phyloP scores from a whole-genome alignment of 2,113 vertebrate species.

The Crypturellus undulatus region DNA sequence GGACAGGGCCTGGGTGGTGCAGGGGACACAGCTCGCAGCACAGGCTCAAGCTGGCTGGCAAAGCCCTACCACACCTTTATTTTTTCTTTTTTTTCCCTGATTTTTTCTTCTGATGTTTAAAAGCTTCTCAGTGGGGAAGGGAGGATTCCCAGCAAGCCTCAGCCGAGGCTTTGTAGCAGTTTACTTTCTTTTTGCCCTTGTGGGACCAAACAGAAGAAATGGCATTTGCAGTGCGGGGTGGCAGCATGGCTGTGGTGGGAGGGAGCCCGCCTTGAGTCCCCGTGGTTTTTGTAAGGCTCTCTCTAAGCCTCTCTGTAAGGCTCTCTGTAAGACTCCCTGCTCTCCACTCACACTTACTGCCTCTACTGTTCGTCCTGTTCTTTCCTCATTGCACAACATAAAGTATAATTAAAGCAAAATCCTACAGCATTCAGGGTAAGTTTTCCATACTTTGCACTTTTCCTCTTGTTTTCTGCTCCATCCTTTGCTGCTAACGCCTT shows the following conservation, averaged over 20 bases:
- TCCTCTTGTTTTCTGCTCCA: not conserved
- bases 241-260: not conserved
- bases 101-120: conserved; percentile 4
- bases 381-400: not conserved
- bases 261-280: not conserved
- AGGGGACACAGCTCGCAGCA: not conserved
- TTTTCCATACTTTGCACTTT: not conserved
- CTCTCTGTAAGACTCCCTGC: not conserved
- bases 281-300: not conserved
- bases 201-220: not conserved
- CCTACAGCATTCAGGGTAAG: not conserved
- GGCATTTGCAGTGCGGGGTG: not conserved
- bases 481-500: not conserved
- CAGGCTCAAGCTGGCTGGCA: not conserved
- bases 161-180: not conserved
- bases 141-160: not conserved
- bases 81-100: not conserved
- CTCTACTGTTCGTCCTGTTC: not conserved
- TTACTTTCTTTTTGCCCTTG: not conserved
- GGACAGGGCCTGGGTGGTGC: not conserved
- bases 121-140: not conserved
- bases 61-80: not conserved
- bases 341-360: not conserved
- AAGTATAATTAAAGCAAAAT: not conserved
- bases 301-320: not conserved